These are phyloP conservation scores for Catharus fuscescens DNA, from an alignment of 2,113 vertebrate species.

Conservation along the genomic window DNA sequence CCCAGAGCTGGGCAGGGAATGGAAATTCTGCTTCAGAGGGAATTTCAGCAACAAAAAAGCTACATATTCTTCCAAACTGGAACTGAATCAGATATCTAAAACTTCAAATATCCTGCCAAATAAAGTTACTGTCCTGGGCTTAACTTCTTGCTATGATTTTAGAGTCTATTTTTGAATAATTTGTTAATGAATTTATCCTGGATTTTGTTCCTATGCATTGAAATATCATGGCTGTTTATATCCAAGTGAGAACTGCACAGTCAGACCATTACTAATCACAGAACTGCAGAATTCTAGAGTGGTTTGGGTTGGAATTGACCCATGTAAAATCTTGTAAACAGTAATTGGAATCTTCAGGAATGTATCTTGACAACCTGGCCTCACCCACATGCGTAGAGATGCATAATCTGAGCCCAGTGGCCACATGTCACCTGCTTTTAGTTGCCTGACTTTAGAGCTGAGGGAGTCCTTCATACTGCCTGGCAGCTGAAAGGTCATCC, in stretches of 20 bases:
- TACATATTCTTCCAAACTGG: slow-evolving; percentile 31
- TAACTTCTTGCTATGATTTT: slow-evolving; percentile 1
- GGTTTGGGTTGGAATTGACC: not conserved
- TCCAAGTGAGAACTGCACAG: not conserved
- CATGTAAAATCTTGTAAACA: not conserved
- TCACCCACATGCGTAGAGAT: not conserved
- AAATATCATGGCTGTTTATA: not conserved
- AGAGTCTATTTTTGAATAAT: not conserved
- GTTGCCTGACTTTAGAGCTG: not conserved
- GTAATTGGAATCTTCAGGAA: not conserved
- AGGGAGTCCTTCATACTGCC: fast-evolving
- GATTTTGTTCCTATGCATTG: not conserved
- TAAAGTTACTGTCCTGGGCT: slow-evolving; percentile 13
- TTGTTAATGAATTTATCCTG: not conserved
- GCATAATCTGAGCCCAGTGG: not conserved
- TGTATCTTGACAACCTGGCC: not conserved
- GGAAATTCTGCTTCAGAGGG: slow-evolving; percentile 45
- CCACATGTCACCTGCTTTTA: not conserved
- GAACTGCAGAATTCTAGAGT: not conserved
- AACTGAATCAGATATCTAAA: slow-evolving; percentile 29
- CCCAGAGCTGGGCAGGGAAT: slow-evolving; percentile 52
- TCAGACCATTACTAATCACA: not conserved
- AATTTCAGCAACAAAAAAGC: slow-evolving; percentile 49
- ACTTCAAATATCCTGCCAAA: slow-evolving; percentile 11
- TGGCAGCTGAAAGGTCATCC: not conserved